Evolutionary conservation across 2,113 vertebrate genomes (phyloP).

Genomic region (Leucopsar rothschildi): DNA sequence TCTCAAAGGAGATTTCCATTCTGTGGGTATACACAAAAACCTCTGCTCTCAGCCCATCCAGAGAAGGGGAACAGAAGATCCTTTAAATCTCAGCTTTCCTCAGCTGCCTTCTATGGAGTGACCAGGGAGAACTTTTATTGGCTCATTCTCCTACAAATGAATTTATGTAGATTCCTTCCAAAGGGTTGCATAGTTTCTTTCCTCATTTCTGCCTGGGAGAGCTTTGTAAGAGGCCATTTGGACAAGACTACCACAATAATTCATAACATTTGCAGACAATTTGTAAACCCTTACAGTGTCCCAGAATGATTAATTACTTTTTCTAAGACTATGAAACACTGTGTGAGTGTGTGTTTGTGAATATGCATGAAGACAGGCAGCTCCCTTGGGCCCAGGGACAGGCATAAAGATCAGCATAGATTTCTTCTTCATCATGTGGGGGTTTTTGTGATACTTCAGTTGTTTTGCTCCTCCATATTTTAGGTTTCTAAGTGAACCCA

Average conservation of each 20-base stretch:
- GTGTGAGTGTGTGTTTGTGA: not conserved
- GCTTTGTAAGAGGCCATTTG: not conserved
- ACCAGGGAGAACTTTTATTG: slow-evolving; percentile 11
- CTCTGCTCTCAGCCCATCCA: not conserved
- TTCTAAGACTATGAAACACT: not conserved
- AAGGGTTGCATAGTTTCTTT: not conserved
- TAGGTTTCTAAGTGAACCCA: not conserved
- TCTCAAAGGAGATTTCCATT: not conserved
- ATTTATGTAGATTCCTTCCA: slow-evolving; percentile 21
- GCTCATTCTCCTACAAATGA: not conserved
- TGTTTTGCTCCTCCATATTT: not conserved
- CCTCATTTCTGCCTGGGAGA: slow-evolving; percentile 15
- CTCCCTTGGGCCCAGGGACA: not conserved
- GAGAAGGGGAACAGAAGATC: not conserved
- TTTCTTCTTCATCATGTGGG: not conserved
- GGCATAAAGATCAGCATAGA: not conserved
- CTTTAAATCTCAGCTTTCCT: slow-evolving; percentile 1
- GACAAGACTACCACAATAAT: not conserved
- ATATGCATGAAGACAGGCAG: not conserved
- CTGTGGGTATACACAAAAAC: not conserved
- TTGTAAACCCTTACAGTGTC: slow-evolving; percentile 1
- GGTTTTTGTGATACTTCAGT: not conserved
- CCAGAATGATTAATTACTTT: slow-evolving; percentile 36
- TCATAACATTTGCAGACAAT: slow-evolving; percentile 38
- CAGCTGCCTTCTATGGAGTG: not conserved